Conservation (phyloP, 2,888 invertebrate genomes). For the Peribatodes rhomboidaria region DNA sequence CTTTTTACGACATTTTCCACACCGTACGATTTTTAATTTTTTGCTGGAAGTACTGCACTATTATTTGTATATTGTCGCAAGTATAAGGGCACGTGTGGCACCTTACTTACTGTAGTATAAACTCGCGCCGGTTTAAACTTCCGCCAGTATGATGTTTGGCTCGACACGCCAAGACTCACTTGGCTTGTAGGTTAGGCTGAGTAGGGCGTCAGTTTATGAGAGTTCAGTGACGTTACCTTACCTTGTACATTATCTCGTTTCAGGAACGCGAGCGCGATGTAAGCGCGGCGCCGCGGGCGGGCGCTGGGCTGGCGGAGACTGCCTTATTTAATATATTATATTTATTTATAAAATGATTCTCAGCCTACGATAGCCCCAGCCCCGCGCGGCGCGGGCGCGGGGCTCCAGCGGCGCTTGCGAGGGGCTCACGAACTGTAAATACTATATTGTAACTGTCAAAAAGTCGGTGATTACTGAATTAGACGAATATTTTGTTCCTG, state of each 20-base stretch:
- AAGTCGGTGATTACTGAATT: slow-evolving; percentile 25
- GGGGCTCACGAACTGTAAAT: slow-evolving; percentile 7
- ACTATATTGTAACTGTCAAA: slow-evolving; percentile 16
- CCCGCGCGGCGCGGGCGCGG: not conserved
- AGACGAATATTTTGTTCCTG: slow-evolving; percentile 22
- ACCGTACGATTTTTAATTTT: too few relatives aligned
- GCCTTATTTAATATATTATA: slow-evolving; percentile 17
- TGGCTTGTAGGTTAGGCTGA: too few relatives aligned
- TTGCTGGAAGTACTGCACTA: too few relatives aligned
- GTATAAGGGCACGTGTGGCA: too few relatives aligned
- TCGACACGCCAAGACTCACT: too few relatives aligned
- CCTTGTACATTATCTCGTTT: slow-evolving; percentile 8
- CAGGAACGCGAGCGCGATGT: slow-evolving; percentile 44
- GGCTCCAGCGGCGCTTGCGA: not conserved
- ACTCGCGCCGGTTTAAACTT: too few relatives aligned
- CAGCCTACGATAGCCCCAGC: not conserved
- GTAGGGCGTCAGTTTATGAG: too few relatives aligned
- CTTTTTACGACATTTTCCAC: too few relatives aligned
- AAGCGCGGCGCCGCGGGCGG: slow-evolving; percentile 8
- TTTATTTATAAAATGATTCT: slow-evolving; percentile 7
- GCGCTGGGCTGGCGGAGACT: not conserved
- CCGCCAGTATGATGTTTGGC: too few relatives aligned
- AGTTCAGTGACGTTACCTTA: not conserved
- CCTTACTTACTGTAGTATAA: too few relatives aligned
- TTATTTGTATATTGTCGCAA: too few relatives aligned